Evolutionary conservation across 2,797 vertebrate genomes (phyloP).

Genomic region (Sebastolobus alascanus): DNA sequence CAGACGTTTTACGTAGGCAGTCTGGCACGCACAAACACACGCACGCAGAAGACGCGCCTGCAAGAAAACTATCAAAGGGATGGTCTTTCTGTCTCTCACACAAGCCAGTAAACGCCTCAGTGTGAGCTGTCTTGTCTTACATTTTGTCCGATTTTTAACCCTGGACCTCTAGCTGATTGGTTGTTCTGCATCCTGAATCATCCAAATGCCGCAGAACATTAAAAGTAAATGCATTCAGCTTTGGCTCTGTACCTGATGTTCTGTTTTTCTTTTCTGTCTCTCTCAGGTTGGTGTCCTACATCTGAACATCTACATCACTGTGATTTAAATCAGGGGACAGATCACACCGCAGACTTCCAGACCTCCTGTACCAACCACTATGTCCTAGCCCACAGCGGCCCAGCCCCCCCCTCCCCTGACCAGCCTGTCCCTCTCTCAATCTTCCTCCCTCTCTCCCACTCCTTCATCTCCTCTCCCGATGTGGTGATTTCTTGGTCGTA

Average conservation of each 20-base stretch:
- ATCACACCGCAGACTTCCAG: constrained; percentile 9
- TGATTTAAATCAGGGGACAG: constrained; percentile 13
- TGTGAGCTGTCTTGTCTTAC: neutral
- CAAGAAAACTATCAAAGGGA: constrained; percentile 36
- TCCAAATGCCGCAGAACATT: constrained; percentile 27
- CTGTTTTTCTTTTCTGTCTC: neutral
- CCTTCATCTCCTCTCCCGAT: constrained; percentile 36
- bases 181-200: constrained; percentile 6
- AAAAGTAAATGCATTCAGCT: constrained; percentile 34
- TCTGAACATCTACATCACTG: constrained; percentile 30
- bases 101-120: neutral
- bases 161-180: neutral
- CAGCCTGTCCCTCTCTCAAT: constrained; percentile 25
- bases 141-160: neutral
- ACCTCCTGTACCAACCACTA: constrained; percentile 29
- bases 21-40: neutral
- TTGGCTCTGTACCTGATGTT: constrained; percentile 35
- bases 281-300: constrained; percentile 51
- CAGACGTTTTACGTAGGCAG: constrained; percentile 30
- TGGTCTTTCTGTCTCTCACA: neutral
- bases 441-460: neutral
- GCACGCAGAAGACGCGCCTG: constrained; percentile 23
- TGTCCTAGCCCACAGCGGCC: constrained; percentile 63
- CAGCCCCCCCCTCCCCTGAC: constrained; percentile 7
- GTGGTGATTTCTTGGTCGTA: constrained; percentile 48